phyloP scores from a whole-genome alignment of 2,888 invertebrate genomes.

The Plagiodera versicolora region DNA sequence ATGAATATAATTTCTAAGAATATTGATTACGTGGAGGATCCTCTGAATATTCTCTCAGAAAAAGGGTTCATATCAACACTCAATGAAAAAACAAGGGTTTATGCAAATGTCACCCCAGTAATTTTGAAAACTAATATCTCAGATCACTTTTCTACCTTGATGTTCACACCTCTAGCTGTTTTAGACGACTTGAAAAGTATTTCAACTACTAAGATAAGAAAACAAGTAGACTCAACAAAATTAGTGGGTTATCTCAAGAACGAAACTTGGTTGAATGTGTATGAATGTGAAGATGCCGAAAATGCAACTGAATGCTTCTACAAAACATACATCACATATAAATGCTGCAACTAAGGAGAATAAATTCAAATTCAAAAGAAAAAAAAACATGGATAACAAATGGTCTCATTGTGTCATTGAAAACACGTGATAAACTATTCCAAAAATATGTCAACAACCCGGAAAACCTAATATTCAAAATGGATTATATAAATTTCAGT shows the following conservation, averaged over 20 bases:
- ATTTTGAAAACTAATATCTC: background rate
- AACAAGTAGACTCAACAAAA: background rate
- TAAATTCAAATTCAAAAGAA: background rate
- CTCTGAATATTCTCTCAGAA: background rate
- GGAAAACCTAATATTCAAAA: background rate
- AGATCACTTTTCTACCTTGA: background rate
- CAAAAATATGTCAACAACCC: background rate
- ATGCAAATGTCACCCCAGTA: background rate
- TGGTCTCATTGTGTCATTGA: background rate
- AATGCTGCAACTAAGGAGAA: background rate
- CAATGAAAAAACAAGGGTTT: background rate
- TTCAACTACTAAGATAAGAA: background rate
- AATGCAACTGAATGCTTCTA: constrained; percentile 1
- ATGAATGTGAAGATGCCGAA: background rate
- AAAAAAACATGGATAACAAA: background rate
- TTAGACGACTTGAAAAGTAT: background rate
- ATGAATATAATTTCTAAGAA: background rate
- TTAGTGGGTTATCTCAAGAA: background rate
- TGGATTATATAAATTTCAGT: background rate
- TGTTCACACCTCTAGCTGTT: background rate
- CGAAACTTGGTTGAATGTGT: background rate
- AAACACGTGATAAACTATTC: background rate
- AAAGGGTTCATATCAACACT: background rate
- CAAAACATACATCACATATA: background rate
- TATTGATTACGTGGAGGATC: background rate